phyloP scores from a whole-genome alignment of 2,888 invertebrate species.

The Andrena hattorfiana region DNA sequence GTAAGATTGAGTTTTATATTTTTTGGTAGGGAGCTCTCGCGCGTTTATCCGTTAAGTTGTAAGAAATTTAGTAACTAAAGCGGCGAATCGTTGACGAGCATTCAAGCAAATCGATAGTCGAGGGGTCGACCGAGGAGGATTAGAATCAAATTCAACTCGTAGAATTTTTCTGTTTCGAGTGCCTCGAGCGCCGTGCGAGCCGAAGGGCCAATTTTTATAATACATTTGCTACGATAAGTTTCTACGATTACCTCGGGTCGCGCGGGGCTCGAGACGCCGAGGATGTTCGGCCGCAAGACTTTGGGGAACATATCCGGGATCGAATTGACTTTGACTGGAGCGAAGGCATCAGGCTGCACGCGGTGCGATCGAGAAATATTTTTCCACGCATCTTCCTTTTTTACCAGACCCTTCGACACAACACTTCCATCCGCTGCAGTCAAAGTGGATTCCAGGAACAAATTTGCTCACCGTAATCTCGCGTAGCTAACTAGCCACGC shows the following conservation, averaged over 20 bases:
- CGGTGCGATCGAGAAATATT: conserved; percentile 41
- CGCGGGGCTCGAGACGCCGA: not conserved
- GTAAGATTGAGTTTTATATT: conserved; percentile 64
- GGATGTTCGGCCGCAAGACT: conserved; percentile 14
- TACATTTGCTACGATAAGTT: not conserved
- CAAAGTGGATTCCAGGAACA: conserved; percentile 15
- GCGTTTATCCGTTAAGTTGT: conserved; percentile 37
- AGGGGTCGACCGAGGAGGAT: conserved; percentile 3
- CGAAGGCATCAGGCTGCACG: not conserved
- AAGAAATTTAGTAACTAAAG: conserved; percentile 42
- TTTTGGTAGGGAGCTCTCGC: conserved; percentile 39
- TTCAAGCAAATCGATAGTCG: conserved; percentile 1
- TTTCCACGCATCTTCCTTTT: conserved; percentile 38
- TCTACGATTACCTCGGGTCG: not conserved
- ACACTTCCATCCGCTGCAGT: conserved; percentile 30
- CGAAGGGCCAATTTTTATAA: conserved; percentile 3
- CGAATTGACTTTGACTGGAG: conserved; percentile 18
- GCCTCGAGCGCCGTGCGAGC: not conserved
- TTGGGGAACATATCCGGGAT: conserved; percentile 45
- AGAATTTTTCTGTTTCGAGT: not conserved
- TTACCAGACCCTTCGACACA: conserved; percentile 32
- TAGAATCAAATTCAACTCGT: not conserved
- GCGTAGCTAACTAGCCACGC: conserved; percentile 12
- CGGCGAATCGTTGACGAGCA: conserved; percentile 4
- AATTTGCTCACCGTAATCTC: conserved; percentile 55